These are phyloP conservation scores for Lophius piscatorius DNA, from an alignment of 2,113 vertebrate species.

Conservation along the genomic window DNA sequence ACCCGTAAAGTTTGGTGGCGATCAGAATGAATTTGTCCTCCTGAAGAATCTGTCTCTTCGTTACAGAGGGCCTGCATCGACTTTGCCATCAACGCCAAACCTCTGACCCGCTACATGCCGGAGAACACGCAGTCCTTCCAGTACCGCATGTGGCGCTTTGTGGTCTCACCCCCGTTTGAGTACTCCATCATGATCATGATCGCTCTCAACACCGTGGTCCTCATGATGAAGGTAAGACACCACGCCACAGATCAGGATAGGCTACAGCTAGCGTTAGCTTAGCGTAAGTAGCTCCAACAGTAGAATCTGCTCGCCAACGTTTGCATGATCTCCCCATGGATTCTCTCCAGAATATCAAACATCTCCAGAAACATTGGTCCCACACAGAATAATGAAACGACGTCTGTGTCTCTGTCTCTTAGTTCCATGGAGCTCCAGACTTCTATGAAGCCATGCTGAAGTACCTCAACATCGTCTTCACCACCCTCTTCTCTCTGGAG, in stretches of 20 bases:
- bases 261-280: not conserved
- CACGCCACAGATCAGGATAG: not conserved
- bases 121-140: conserved; percentile 93
- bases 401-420: conserved; percentile 5
- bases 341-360: too few relatives aligned
- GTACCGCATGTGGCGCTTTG: conserved; percentile 97
- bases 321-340: too few relatives aligned
- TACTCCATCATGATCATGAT: conserved; percentile 99
- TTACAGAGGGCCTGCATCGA: conserved; percentile 96
- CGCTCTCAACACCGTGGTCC: conserved; percentile 94
- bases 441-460: conserved; percentile 94
- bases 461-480: conserved; percentile 95
- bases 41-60: conserved; percentile 1
- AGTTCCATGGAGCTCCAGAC: conserved; percentile 92
- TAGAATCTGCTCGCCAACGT: too few relatives aligned
- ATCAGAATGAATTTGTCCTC: not conserved
- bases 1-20: not conserved
- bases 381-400: not conserved
- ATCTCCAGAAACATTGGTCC: too few relatives aligned
- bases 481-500: conserved; percentile 94
- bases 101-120: conserved; percentile 96
- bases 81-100: conserved; percentile 95
- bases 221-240: conserved; percentile 95
- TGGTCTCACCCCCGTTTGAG: conserved; percentile 95
- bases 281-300: too few relatives aligned